These are phyloP conservation scores for Oryzias javanicus DNA, from an alignment of 2,113 vertebrate genomes.

Conservation along the genomic window DNA sequence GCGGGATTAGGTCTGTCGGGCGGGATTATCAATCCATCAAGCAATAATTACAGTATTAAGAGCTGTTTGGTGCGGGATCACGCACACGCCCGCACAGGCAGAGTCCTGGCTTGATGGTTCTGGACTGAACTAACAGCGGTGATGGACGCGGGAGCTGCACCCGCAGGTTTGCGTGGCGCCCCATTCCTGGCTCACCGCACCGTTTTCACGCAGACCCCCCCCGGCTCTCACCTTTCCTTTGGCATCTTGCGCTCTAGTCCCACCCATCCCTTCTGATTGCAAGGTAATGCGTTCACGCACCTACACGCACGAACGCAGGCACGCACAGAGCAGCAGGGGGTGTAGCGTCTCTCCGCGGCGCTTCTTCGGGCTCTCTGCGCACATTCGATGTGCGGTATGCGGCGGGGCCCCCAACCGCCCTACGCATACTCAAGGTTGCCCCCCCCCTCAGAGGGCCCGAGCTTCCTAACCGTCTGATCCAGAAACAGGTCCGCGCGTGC, in stretches of 20 bases:
- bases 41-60: no score
- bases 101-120: no score
- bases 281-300: conserved; percentile 8
- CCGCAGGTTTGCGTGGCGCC: no score
- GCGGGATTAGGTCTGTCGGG: no score
- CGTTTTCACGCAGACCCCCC: conserved; percentile 64
- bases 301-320: not conserved
- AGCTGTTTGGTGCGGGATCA: no score
- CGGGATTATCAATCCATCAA: no score
- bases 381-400: conserved; percentile 64
- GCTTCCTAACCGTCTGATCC: conserved; percentile 28
- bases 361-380: conserved; percentile 65
- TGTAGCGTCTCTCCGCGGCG: no score
- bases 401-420: conserved; percentile 56
- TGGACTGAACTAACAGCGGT: no score
- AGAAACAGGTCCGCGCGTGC: conserved; percentile 22
- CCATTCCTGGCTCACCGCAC: conserved; percentile 44
- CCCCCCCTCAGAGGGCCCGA: conserved; percentile 53
- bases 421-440: conserved; percentile 70
- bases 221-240: conserved; percentile 47
- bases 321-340: conserved; percentile 27
- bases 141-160: no score
- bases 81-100: no score
- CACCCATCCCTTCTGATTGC: conserved; percentile 57
- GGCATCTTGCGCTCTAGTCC: conserved; percentile 47